These are phyloP conservation scores for Brachionichthys hirsutus DNA, from an alignment of 2,113 vertebrate genomes.

Conservation along the genomic window DNA sequence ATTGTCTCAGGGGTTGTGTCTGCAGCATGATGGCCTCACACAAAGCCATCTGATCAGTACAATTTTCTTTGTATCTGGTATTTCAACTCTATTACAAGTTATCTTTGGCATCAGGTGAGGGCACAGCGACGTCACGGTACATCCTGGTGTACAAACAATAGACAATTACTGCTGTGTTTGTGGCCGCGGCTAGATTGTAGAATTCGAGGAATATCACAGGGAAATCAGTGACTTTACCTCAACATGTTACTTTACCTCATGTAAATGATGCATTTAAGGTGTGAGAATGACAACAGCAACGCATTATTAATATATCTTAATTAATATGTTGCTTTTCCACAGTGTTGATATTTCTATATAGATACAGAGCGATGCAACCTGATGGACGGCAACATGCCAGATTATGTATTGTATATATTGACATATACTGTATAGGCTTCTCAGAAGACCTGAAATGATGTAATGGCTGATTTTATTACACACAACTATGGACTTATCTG, in stretches of 20 bases:
- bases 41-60: conserved; percentile 96
- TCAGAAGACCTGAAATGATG: conserved; percentile 1
- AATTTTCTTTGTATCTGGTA: conserved; percentile 93
- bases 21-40: conserved; percentile 90
- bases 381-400: no score
- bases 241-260: no score
- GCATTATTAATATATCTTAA: no score
- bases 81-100: conserved; percentile 94
- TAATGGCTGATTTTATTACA: conserved; percentile 1
- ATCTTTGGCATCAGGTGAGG: conserved; percentile 90
- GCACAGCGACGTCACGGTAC: neutral
- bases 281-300: no score
- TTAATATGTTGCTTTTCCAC: no score
- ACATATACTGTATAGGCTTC: conserved; percentile 4
- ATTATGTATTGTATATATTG: neutral
- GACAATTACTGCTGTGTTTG: conserved; percentile 1
- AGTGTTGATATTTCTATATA: no score
- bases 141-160: conserved; percentile 3
- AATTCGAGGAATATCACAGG: no score
- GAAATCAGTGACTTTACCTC: no score
- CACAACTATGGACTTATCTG: neutral
- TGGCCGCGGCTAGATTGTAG: neutral
- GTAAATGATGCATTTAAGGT: no score
- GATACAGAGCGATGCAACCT: no score
- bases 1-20: conserved; percentile 87